phyloP scores from a whole-genome alignment of 2,797 vertebrate genomes.

The Galagoides demidoff region DNA sequence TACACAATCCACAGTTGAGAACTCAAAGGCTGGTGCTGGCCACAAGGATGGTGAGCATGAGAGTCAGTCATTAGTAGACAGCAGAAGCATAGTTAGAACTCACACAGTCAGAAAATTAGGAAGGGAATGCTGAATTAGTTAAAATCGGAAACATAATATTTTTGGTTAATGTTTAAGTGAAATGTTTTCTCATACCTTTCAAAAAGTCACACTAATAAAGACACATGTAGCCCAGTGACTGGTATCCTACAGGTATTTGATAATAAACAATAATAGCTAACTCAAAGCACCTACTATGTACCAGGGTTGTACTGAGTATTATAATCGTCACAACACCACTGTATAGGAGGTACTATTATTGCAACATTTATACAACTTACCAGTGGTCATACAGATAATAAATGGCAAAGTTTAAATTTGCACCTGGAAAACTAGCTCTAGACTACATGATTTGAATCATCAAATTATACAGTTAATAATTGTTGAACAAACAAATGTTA shows the following conservation, averaged over 20 bases:
- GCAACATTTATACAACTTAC: not conserved
- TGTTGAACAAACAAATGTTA: constrained; percentile 60
- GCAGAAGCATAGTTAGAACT: not conserved
- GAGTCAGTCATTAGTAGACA: not conserved
- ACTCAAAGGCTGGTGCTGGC: not conserved
- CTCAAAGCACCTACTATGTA: not conserved
- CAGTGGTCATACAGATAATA: constrained; percentile 20
- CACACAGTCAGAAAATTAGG: not conserved
- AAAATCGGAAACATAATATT: constrained; percentile 27
- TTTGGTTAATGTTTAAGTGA: constrained; percentile 33
- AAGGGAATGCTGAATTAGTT: not conserved
- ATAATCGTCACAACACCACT: not conserved
- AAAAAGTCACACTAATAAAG: not conserved
- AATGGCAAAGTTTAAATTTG: constrained; percentile 18
- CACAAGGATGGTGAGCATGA: not conserved
- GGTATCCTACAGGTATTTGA: not conserved
- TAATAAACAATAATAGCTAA: constrained; percentile 15
- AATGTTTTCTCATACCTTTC: constrained; percentile 21
- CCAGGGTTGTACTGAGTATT: not conserved
- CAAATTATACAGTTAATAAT: constrained; percentile 16
- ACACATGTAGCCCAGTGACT: not conserved
- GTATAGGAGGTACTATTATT: not conserved
- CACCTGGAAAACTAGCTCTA: not conserved
- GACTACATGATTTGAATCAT: constrained; percentile 25
- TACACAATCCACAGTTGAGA: not conserved